These are phyloP conservation scores for Drosophila burlai DNA, from an alignment of 1,140 invertebrate genomes.

Conservation along the genomic window DNA sequence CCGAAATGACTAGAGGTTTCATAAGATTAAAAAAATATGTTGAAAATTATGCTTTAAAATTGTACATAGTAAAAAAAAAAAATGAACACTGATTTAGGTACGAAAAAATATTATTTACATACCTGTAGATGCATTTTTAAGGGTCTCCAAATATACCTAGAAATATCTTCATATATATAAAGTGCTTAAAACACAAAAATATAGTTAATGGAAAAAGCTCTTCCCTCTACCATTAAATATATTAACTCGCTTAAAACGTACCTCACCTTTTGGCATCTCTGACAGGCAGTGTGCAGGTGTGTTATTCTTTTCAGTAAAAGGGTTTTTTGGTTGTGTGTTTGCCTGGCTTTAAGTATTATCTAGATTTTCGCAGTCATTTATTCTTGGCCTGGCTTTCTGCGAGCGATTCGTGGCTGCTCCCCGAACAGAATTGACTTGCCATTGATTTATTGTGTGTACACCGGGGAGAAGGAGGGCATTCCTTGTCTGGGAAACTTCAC, in stretches of 20 bases:
- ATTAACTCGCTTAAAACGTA: no score
- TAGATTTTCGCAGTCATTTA: constrained; percentile 68
- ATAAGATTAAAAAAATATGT: neutral
- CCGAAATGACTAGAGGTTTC: neutral
- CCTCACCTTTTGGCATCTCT: constrained; percentile 1
- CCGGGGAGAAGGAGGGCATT: neutral
- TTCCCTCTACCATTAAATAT: neutral
- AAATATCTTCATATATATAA: neutral
- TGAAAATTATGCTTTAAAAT: no score
- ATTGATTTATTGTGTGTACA: constrained; percentile 65
- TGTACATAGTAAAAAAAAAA: no score
- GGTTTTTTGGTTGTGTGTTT: neutral
- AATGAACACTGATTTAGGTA: no score
- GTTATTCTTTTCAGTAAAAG: constrained; percentile 13
- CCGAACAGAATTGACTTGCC: constrained; percentile 62
- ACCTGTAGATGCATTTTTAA: neutral
- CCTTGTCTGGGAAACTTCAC: constrained; percentile 1
- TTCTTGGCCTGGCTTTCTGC: constrained; percentile 40
- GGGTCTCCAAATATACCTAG: neutral
- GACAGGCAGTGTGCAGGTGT: neutral
- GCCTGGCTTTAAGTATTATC: constrained; percentile 45
- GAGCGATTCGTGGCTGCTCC: constrained; percentile 24
- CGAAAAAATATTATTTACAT: neutral
- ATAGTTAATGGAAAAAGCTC: neutral
- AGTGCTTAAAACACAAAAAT: neutral